These are phyloP conservation scores for Camponotus floridanus DNA, from an alignment of 1,140 invertebrate species.

Conservation along the genomic window DNA sequence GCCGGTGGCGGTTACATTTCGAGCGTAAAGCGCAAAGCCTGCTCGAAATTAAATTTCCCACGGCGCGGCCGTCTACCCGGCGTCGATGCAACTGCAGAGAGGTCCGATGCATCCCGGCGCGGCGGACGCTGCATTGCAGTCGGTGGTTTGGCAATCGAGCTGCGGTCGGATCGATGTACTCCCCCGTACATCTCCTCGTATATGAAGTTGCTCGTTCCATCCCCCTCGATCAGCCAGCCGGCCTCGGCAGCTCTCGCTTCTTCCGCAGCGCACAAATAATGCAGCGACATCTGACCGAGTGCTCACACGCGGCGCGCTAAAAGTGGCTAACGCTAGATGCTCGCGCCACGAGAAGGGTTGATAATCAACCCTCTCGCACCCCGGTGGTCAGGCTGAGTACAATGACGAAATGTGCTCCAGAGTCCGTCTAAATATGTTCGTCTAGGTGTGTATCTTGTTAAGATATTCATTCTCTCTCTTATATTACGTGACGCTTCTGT, in stretches of 20 bases:
- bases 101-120: constrained; percentile 62
- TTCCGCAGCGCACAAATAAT: constrained; percentile 68
- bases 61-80: constrained; percentile 57
- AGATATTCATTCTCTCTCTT: too few relatives aligned
- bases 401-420: neutral
- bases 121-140: constrained; percentile 79
- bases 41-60: constrained; percentile 74
- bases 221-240: constrained; percentile 46
- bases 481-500: too few relatives aligned
- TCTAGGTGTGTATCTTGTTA: too few relatives aligned
- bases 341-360: neutral
- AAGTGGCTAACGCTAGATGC: constrained; percentile 26
- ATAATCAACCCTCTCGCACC: constrained; percentile 5
- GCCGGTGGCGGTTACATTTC: constrained; percentile 57
- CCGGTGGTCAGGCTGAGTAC: neutral
- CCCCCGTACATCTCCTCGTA: constrained; percentile 57
- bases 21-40: constrained; percentile 63
- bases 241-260: constrained; percentile 40
- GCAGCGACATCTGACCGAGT: constrained; percentile 52
- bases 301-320: constrained; percentile 47
- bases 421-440: neutral
- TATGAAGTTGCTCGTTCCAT: constrained; percentile 49
- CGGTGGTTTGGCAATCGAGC: constrained; percentile 82
- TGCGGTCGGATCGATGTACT: constrained; percentile 80
- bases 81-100: constrained; percentile 57